Evolutionary conservation across 2,888 invertebrate species (phyloP).

Genomic region (Drosophila nr. medialis): DNA sequence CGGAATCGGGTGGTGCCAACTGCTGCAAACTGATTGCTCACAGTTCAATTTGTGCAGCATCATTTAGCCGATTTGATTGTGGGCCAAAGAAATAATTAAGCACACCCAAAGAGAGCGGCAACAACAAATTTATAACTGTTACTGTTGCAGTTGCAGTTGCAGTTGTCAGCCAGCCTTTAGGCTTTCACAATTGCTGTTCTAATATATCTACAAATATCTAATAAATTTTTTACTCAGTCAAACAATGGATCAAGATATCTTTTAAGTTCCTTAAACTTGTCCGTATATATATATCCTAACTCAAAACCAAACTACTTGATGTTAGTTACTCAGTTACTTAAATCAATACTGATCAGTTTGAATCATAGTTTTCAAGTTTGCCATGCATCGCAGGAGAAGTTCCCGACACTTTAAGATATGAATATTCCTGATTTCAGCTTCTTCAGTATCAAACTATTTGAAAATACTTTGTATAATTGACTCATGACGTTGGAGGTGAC

Average conservation of each 20-base stretch:
- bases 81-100: constrained; percentile 53
- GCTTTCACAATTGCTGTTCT: constrained; percentile 8
- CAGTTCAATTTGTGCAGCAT: constrained; percentile 76
- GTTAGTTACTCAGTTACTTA: not conserved
- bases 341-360: not conserved
- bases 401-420: not conserved
- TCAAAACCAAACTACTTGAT: not conserved
- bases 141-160: constrained; percentile 1
- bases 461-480: too few relatives aligned
- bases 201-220: not conserved
- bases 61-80: constrained; percentile 56
- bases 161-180: constrained; percentile 1
- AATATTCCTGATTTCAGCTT: not conserved
- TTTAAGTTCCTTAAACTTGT: not conserved
- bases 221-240: not conserved
- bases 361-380: not conserved
- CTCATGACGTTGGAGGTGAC: too few relatives aligned
- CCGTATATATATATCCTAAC: not conserved
- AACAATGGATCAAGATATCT: not conserved
- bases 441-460: not conserved
- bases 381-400: not conserved
- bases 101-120: constrained; percentile 39
- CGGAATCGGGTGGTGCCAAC: constrained; percentile 51
- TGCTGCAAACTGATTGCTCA: constrained; percentile 49
- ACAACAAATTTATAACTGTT: constrained; percentile 25